Evolutionary conservation across 2,113 vertebrate species (phyloP), one percentile per base, ranked within the genome.

Genomic region (Leucoraja erinaceus): DNA sequence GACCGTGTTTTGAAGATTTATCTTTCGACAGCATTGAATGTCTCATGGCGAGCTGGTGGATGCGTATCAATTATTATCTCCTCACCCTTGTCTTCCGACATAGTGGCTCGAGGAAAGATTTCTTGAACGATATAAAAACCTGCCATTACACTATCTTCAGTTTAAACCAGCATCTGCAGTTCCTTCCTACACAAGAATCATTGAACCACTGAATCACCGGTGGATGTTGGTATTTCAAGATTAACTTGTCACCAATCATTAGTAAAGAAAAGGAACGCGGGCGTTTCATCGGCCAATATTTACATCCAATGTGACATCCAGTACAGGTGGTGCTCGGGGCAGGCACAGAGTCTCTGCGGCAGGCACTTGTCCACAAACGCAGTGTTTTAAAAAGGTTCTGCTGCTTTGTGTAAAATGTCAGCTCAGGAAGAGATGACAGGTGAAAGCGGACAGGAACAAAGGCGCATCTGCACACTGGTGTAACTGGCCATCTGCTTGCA

Each of bases 371-470:
- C 33, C 31, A 72, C 66, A 54, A 91, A 25, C 5, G 22, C 28
- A 70, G 18, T 11, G 20, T 66, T 91, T 91, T 66, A 1, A 47
- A 47, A 91, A 91, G 72, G 90, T 66, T 72, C 68, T 70, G 38
- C 33, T 7, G 10, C 31, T 72, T 68, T 72, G 31, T 47, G 90
- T 74, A 28, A 91, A 91, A 91, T 91, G 33, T 91, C 90, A 91
- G 72, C 68, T 28, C 12, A 38, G 9, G 22, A 10, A 14, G 68
- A 72, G 33, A 47, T 72, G 66, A 72, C 88, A 91, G 88, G 88
- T 47, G 16, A 47, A 72, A 70, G 68, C 10, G 18, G 5, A 91
- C 33, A 54, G 54, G 22, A 47, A 91, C 90, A 91, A 72, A 47
- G 11, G 38, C 22, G 5, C 66, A 72, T 25, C 33, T 10, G 63